Conservation (phyloP, 2,113 vertebrate genomes). For the Chamaetylas fuelleborni region DNA sequence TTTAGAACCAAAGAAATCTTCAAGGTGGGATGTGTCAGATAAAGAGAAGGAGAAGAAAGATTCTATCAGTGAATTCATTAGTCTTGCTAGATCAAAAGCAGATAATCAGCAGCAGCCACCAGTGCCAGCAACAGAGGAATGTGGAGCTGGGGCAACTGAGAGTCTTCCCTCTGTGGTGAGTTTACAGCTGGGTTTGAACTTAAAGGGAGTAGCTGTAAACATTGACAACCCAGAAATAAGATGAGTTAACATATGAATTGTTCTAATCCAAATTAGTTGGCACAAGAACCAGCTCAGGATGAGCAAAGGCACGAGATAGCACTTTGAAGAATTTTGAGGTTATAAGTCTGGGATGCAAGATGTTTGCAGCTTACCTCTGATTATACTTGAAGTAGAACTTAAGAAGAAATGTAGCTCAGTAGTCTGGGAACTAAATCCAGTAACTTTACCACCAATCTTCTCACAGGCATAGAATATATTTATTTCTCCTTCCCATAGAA, state of each 20-base stretch:
- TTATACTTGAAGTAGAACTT: neutral
- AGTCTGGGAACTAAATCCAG: neutral
- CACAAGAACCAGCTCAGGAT: neutral
- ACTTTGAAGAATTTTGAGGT: neutral
- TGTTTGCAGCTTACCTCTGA: neutral
- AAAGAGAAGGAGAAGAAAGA: conserved; percentile 76
- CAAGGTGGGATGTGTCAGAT: conserved; percentile 88
- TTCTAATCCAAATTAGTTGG: neutral
- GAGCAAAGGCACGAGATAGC: neutral
- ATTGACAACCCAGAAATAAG: neutral
- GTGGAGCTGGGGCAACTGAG: neutral
- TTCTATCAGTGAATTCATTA: conserved; percentile 78
- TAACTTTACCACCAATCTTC: neutral
- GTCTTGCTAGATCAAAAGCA: conserved; percentile 72
- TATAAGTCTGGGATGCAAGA: neutral
- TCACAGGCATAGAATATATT: neutral
- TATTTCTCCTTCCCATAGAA: neutral
- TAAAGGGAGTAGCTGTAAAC: neutral
- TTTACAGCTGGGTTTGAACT: neutral
- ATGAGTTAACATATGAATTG: neutral
- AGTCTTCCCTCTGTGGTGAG: conserved; percentile 48
- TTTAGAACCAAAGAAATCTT: conserved; percentile 79
- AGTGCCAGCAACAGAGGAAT: neutral
- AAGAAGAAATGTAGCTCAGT: neutral
- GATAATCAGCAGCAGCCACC: conserved; percentile 47